Base-by-base conservation (phyloP, 2,113 vertebrate genomes). In the Rostratula benghalensis region DNA sequence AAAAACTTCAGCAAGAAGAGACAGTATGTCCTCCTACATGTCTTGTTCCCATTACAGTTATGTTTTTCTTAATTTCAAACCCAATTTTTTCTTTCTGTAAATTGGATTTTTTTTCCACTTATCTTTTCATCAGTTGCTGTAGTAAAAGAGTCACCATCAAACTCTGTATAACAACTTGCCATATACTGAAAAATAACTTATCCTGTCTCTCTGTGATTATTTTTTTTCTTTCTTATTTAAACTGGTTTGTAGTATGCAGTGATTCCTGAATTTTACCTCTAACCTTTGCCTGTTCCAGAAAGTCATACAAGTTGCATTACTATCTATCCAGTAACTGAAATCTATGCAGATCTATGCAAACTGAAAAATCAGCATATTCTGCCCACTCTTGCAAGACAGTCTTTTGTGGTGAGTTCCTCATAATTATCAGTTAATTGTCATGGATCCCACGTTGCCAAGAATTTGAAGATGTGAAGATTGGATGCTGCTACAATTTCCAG, bases 381-480 rank as follows among this genome's bases (percentile, higher is more conserved):
- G 81, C 84, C 87, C 91, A 84, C 69, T 87, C 71, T 87, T 93
- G 57, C 93, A 96, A 81, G 60, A 83, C 69, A 75, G 51, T 6
- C 27, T 81, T 94, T 91, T 92, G 73, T 90, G 93, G 83, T 81
- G 70, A 97, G 75, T 69, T 91, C 65, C n/a, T 87, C 59, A 6
- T 91, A 95, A 95, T 90, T 94, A 94, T 46, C 65, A 50, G 63
- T 93, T 94, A 95, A 96, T 91, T 93, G 74, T 50, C 28, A 2
- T 10, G 23, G 54, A 87, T 89, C 20, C 14, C 30, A 27, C 3
- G 28, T n/a, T 96, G 92, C 87, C 93, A 94, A 89, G 91, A 89
- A 57, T 61, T 61, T 82, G 41, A 90, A 90, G 75, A 93, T 59
- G 53, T 64, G 78, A 85, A 95, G 41, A 87, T 25, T 91, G 77